These are phyloP conservation scores for Drosophila repleta DNA, from an alignment of 1,140 invertebrate genomes.

Conservation along the genomic window DNA sequence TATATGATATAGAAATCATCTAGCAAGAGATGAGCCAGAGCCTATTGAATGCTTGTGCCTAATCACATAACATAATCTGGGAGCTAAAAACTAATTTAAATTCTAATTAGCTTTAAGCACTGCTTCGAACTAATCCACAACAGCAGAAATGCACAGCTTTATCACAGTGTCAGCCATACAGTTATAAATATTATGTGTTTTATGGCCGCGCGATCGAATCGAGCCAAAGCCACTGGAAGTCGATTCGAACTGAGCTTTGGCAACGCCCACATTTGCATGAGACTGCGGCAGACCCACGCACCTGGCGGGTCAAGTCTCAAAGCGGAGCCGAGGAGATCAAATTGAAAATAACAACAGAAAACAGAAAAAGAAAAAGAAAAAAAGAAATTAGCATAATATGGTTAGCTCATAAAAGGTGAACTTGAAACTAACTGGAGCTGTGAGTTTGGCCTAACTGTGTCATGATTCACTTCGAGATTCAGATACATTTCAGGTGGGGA, in stretches of 20 bases:
- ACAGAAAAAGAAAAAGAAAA: not conserved
- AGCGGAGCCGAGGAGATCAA: not conserved
- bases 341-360: not conserved
- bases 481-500: constrained; percentile 41
- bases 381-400: constrained; percentile 67
- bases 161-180: constrained; percentile 34
- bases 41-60: no score
- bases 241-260: constrained; percentile 45
- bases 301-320: constrained; percentile 38
- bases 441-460: constrained; percentile 58
- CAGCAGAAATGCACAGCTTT: constrained; percentile 7
- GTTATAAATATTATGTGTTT: constrained; percentile 55
- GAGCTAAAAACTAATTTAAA: not conserved
- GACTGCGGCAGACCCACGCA: constrained; percentile 7
- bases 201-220: constrained; percentile 43
- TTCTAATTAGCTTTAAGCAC: not conserved
- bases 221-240: constrained; percentile 28
- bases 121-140: constrained; percentile 14
- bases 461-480: constrained; percentile 66
- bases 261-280: constrained; percentile 62
- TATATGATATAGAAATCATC: no score
- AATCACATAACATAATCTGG: no score
- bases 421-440: constrained; percentile 54
- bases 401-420: constrained; percentile 56
- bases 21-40: no score